Base-by-base conservation (phyloP, 2,888 invertebrate species). In the Drosophila seclusa region DNA sequence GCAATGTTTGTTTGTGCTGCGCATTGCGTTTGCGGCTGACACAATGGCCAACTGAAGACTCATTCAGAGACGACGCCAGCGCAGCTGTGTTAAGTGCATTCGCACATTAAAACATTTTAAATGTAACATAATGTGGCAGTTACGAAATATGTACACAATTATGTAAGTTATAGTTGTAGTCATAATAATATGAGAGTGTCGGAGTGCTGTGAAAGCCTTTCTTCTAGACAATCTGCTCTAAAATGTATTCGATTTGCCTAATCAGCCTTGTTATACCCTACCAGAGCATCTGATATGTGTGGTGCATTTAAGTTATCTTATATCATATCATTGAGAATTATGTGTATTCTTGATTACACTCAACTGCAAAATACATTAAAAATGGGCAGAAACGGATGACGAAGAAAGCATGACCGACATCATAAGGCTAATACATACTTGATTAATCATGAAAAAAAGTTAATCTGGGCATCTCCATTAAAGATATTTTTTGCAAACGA, bases 181-280 rank as follows among this genome's bases (percentile, higher is more conserved):
- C 45, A 16, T 16, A 16, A 34, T 31, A 16, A 0, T 49, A 24
- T 54, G 36, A 54, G 10, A 53, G 18, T 57, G 63, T 68, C 52
- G 59, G 29, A 29, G 29, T 29, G 32, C 36, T 29, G 42, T 21
- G 31, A 18, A 42, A 49, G 72, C 40, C 54, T 58, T 52, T 67
- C 32, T 64, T 61, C 10, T 48, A 48, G 31, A 65, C 63, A 50
- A 73, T 81, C 78, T 68, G 70, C 57, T 52, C 78, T 67, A 76
- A 80, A 87, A 90, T 90, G 89, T 84, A 81, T 90, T 83, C 84
- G 86, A 87, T 91, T 90, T 90, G 87, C 82, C 70, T 79, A 48
- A 48, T 50, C 48, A 49, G 27, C n/a, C 50, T 29, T 21, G 18
- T 13, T 40, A 31, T 48, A 34, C 49, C 18, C 63, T 62, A 16